Evolutionary conservation across 2,113 vertebrate genomes (phyloP), one percentile per base, ranked within the genome.

Genomic region (Natator depressus): DNA sequence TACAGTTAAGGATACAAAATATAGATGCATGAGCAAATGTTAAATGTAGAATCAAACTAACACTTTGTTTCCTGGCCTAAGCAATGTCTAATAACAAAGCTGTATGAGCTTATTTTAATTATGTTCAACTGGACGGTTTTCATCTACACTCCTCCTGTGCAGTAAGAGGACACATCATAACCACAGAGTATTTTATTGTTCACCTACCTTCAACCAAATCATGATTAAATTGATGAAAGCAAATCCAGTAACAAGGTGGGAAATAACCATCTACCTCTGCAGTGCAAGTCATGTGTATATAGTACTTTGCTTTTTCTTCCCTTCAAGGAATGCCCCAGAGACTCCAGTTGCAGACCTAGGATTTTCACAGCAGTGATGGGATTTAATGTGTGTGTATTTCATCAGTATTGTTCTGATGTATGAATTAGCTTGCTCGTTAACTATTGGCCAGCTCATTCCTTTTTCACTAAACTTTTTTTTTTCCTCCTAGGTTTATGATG

Each of bases 401-500:
- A 87, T 78, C 87, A 8, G 80, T 2, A 65, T 62, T 89, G 31
- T 84, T 80, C 62, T 54, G 93, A 55, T 57, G 85, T 53, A 85
- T 88, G 91, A 90, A 38, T 92, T 87, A 7, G 24, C 54, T 92
- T 89, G 72, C 95, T 97, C 93, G 57, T 97, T 96, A 95, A 88
- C 59, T 93, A 55, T 90, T 80, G 90, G 94, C 97, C 83, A 88
- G 90, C 90, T 97, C 93, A 96, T 98, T 97, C 87, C 96, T 96
- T 97, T 93, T 93, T 47, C 82, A 85, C 80, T 98, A 94, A 95
- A 95, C 89, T 59, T 97, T 90, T 97, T 97, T 80, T 89, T 94
- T 88, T 80, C 85, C 95, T 98, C 97, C 87, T 97, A 99, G 99
- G 98, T 99, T 99, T 96, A 99, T 99, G 99, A 99, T 99, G 98